Evolutionary conservation across 2,888 invertebrate genomes (phyloP), one percentile per base, ranked within the genome.

Genomic region (Trisateles emortualis): DNA sequence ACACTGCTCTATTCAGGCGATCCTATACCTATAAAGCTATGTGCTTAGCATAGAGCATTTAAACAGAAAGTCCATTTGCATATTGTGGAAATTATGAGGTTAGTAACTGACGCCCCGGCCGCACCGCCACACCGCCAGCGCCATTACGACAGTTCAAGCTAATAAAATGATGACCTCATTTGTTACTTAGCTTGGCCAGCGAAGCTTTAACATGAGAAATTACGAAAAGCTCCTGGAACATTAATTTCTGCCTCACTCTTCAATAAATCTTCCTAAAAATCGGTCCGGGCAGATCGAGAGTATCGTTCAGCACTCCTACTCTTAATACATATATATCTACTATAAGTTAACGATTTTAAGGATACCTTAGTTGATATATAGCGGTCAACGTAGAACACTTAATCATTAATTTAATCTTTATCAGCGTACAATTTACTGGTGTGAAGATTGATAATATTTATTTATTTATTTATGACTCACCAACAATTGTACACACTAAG

Each of bases 141-240:
- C 41, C 53, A 58, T 68, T 62, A 64, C 61, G 67, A 70, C 62
- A 62, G 66, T 64, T 72, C 60, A 57, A 75, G 78, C 77, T 81
- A 79, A 86, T 84, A 80, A 83, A 86, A 83, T 86, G 78, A 85
- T 84, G 80, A 78, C 81, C 80, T 75, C 78, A 80, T 84, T 86
- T 81, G 73, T 86, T 76, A 80, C 78, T 77, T 74, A 73, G 72
- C 55, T 58, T 52, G 52, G 57, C 62, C 70, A 50, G 44, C 55
- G 50, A 68, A 68, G 74, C 73, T 76, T 68, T 73, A n/a, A 66
- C 74, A 74, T 82, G 78, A 81, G 77, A 82, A 81, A 83, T 86
- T 83, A 79, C 74, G 60, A 60, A 76, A 74, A 78, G 76, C 80
- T 76, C 70, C 72, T 64, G 56, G 70, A 76, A 62, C 80, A 81